Conservation (phyloP, 2,888 invertebrate genomes). For the Rhagophthalmus giganteus region DNA sequence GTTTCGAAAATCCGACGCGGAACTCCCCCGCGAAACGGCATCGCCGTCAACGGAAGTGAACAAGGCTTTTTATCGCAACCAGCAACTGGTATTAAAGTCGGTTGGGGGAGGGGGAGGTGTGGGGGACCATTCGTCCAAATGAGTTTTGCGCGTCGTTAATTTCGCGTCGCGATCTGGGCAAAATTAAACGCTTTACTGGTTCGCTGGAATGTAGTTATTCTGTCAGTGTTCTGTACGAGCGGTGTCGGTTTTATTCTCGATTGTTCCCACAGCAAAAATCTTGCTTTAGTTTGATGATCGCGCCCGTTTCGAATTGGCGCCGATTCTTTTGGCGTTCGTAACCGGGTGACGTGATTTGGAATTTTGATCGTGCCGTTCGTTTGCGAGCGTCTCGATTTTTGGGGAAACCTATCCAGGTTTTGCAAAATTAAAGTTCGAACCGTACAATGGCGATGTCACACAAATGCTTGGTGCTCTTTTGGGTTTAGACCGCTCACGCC, state of each 20-base stretch:
- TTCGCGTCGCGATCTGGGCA: background rate
- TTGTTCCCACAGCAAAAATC: slow-evolving; percentile 23
- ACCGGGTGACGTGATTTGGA: too few relatives aligned
- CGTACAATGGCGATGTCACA: too few relatives aligned
- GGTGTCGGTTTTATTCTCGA: slow-evolving; percentile 23
- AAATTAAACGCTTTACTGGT: slow-evolving; percentile 18
- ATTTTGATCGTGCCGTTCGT: too few relatives aligned
- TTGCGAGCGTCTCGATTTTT: background rate
- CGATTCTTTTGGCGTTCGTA: too few relatives aligned
- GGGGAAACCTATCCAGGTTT: background rate
- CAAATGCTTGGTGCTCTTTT: too few relatives aligned
- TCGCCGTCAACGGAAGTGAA: slow-evolving; percentile 45
- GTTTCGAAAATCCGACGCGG: too few relatives aligned
- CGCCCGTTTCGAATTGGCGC: too few relatives aligned
- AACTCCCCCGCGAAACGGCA: slow-evolving; percentile 44
- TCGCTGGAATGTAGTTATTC: slow-evolving; percentile 24
- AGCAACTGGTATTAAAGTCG: slow-evolving; percentile 46
- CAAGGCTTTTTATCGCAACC: slow-evolving; percentile 52
- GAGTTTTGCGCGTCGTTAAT: slow-evolving; percentile 26
- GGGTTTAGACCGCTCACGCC: too few relatives aligned
- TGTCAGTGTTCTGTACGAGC: slow-evolving; percentile 24
- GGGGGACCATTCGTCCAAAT: slow-evolving; percentile 38
- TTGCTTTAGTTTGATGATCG: slow-evolving; percentile 4
- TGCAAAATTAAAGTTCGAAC: too few relatives aligned
- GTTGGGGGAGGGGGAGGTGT: too few relatives aligned